Evolutionary conservation across 2,888 invertebrate species (phyloP), one percentile per base, ranked within the genome.

Genomic region (Lypha dubia): DNA sequence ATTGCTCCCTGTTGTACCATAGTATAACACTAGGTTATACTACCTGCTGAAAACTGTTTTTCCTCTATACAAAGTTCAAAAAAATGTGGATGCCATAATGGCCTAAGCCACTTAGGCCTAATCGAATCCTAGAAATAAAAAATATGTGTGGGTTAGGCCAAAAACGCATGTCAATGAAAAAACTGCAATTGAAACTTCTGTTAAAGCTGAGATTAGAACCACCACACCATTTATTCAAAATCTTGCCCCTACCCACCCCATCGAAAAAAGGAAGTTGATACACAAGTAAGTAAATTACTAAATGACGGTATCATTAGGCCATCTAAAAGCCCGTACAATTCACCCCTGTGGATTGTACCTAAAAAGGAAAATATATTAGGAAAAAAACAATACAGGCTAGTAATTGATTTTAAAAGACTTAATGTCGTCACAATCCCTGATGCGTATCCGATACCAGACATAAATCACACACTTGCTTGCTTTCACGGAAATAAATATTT

Each of bases 181-280:
- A 56, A 56, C 15, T 24, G 56, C 28, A 56, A 56, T 28, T 68
- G 82, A 5, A 58, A 74, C 44, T 70, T 44, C 65, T 15, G 86
- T 90, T 0, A 88, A 88, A 77, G 91, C 92, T 56, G 74, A 88
- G 53, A 92, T 92, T 17, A 82, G 84, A 46, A 89, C 89, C 1
- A 87, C 79, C 0, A 62, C 41, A 11, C 11, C 32, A 7, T 32
- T 32, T 32, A 58, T 58, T 28, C 24, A 1, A 58, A 58, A 32
- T 32, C 32, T 6, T 58, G 32, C 32, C 58, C 58, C 15, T 58
- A 58, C 32, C 58, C 58, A 22, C 32, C 32, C 5, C 58, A 58
- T 32, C 32, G 3, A 32, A 32, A 17, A 20, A 17, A 41, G 15
- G 41, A 58, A 22, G 58, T 58, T 22, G 22, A 58, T n/a, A 8